Base-by-base conservation (phyloP, 2,888 invertebrate genomes). In the Phengaris alcon region DNA sequence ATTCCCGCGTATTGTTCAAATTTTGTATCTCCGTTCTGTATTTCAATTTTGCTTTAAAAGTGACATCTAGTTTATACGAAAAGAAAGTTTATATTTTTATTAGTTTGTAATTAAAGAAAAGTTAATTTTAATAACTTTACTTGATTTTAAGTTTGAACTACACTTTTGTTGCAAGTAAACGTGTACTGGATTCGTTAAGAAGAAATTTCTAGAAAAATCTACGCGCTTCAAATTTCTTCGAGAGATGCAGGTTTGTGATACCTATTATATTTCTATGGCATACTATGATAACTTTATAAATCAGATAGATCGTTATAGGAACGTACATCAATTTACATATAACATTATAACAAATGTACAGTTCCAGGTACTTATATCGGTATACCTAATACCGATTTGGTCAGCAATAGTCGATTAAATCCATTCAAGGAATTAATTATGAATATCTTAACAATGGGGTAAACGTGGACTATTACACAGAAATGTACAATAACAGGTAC, bases 321-420 rank as follows among this genome's bases (percentile, higher is more conserved):
- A 35, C 35, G 1, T 35, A 35, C 3, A 35, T 35, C 35, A 35
- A 35, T 35, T 35, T 35, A 35, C 0, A 35, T 35, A 35, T 35
- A 3, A 35, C 3, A 35, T 35, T 3, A 35, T 35, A 35, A 22
- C 22, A 22, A 59, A 22, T 1, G 22, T 22, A 59, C 22, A 59
- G 22, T 59, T 22, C 8, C 59, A 48, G 48, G 48, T 48, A 59
- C 59, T 15, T 15, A 59, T 22, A 22, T 22, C 22, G 22, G 22
- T 22, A 22, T 22, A 22, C 22, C 0, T 22, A 22, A 22, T 22
- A 22, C 22, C 22, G 59, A 59, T 59, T 59, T 59, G 10, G 22
- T 22, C 59, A 59, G 59, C 59, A 59, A 59, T 59, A 59, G 59
- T 59, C 22, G 59, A 59, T 59, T 7, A 22, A 59, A 59, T 59